A percentile compares a stretch with the other conserved stretches of the same genome.
These are phyloP conservation scores for Gambelia wislizenii DNA, from an alignment of 2,797 vertebrate genomes.

Conservation along the genomic window DNA sequence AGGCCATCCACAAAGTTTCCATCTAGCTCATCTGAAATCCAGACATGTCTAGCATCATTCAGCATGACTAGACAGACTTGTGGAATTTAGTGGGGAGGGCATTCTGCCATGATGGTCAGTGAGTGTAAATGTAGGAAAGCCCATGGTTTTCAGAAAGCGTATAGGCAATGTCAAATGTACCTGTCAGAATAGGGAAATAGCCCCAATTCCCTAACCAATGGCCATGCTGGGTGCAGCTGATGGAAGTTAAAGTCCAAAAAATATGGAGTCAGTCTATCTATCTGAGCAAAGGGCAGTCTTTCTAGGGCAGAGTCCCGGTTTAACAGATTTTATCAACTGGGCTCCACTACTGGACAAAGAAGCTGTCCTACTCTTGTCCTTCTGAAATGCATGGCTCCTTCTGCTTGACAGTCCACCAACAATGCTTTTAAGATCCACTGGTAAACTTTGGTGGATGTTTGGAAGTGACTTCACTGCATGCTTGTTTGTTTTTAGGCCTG, in stretches of 20 bases:
- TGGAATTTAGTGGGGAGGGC: constrained; percentile 49
- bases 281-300: neutral
- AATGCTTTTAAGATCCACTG: neutral
- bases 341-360: neutral
- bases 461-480: neutral
- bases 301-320: too few species aligned
- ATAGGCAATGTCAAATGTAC: neutral
- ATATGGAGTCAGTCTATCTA: neutral
- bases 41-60: constrained; percentile 53
- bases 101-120: constrained; percentile 30
- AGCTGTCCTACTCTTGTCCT: neutral
- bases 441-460: neutral
- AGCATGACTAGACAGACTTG: constrained; percentile 35
- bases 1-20: constrained; percentile 53
- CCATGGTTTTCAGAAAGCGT: constrained; percentile 16
- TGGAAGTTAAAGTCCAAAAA: neutral
- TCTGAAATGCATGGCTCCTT: too few species aligned
- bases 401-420: neutral
- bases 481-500: neutral
- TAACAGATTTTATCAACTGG: neutral
- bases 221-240: neutral
- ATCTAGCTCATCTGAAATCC: constrained; percentile 47
- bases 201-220: neutral
- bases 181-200: neutral
- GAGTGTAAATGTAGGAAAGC: neutral